Conservation (phyloP, 2,888 invertebrate species). For the Octonoba sinensis region DNA sequence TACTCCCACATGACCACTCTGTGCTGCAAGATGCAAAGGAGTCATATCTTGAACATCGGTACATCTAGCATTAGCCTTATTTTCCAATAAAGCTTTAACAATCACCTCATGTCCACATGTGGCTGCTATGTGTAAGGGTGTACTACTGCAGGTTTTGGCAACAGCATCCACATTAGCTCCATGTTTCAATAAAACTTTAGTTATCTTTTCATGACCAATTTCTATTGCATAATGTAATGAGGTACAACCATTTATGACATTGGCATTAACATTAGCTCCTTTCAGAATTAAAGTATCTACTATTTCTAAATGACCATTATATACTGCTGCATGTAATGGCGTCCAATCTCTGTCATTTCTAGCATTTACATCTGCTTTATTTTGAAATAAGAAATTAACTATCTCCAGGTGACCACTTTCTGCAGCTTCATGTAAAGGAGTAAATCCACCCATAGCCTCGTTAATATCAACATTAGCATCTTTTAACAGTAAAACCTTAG, state of each 20-base stretch:
- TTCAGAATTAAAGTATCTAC: neutral
- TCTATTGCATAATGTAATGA: conserved; percentile 26
- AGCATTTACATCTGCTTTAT: neutral
- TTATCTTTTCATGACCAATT: conserved; percentile 9
- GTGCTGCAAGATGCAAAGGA: conserved; percentile 16
- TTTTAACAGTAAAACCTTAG: conserved; percentile 15
- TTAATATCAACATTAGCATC: conserved; percentile 5
- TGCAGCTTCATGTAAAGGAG: conserved; percentile 17
- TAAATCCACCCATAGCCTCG: neutral
- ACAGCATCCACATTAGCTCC: conserved; percentile 14
- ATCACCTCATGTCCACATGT: conserved; percentile 10
- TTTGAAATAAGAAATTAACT: neutral
- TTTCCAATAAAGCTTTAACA: neutral
- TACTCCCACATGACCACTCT: conserved; percentile 5
- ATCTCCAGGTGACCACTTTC: conserved; percentile 13
- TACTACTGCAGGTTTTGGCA: neutral
- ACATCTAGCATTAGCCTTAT: neutral
- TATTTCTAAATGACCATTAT: conserved; percentile 15
- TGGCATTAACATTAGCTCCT: conserved; percentile 10
- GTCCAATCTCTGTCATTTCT: neutral
- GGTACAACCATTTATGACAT: neutral
- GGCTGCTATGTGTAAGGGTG: conserved; percentile 29
- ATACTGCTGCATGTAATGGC: conserved; percentile 18
- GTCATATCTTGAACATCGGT: neutral
- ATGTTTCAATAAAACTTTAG: conserved; percentile 13